Percentiles rank a stretch among this genome's conserved stretches.
These are phyloP conservation scores for fruit fly (Drosophila melanogaster) DNA, from an alignment of 1,140 invertebrate species.

Conservation along the genomic window Release_6_plus_ISO1_MT NT_033777.3:10633501-10634000, in stretches of 20 bases:
- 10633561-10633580: slow-evolving; percentile 80
- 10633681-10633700: slow-evolving; percentile 61
- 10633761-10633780: slow-evolving; percentile 10
- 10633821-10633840: slow-evolving; percentile 83
- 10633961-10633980: slow-evolving; percentile 55
- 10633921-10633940: slow-evolving; percentile 16
- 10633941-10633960: slow-evolving; percentile 42
- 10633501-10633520: neutral
- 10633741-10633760: neutral
- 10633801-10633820: slow-evolving; percentile 83
- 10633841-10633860: slow-evolving; percentile 80
- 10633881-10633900: slow-evolving; percentile 31
- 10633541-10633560: slow-evolving; percentile 62
- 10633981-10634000: slow-evolving; percentile 15
- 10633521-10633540: neutral
- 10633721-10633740: neutral
- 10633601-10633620: slow-evolving; percentile 65
- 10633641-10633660: slow-evolving; percentile 71
- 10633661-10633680: slow-evolving; percentile 83
- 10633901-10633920: slow-evolving; percentile 30
- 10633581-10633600: slow-evolving; percentile 66
- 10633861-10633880: slow-evolving; percentile 81
- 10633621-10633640: slow-evolving; percentile 59
- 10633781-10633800: slow-evolving; percentile 64
- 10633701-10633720: slow-evolving; percentile 3